phyloP scores from a whole-genome alignment of 2,797 vertebrate genomes.

The Sebastes hubbsi region DNA sequence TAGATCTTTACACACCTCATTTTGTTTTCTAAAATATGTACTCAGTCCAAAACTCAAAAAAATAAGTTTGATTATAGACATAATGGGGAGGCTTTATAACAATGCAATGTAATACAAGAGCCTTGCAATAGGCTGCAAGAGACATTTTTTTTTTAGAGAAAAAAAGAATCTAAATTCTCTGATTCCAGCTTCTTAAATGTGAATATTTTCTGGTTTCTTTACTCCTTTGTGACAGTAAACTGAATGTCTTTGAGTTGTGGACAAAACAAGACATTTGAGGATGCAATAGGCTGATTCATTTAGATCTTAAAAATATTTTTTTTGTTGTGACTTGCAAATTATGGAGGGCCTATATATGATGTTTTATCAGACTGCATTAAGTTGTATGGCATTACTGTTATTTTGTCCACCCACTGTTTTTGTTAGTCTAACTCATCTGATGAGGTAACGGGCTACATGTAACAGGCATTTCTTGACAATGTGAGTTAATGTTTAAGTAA shows the following conservation, averaged over 20 bases:
- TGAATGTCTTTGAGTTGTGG: too few species aligned
- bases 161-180: too few species aligned
- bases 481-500: conserved; percentile 7
- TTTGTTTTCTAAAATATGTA: background rate
- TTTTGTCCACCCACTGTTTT: background rate
- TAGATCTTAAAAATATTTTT: background rate
- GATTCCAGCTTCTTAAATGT: background rate
- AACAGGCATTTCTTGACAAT: conserved; percentile 10
- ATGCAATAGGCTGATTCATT: background rate
- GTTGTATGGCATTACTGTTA: background rate
- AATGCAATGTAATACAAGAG: background rate
- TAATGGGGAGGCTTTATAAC: background rate
- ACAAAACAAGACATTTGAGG: too few species aligned
- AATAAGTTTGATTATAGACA: background rate
- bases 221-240: too few species aligned
- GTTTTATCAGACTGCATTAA: background rate
- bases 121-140: background rate
- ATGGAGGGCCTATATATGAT: background rate
- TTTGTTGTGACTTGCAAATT: background rate
- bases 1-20: background rate
- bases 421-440: background rate
- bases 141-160: background rate
- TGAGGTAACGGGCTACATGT: background rate
- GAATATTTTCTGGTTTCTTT: background rate
- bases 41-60: background rate